A percentile compares a stretch with the other conserved stretches of the same genome.
Conservation (phyloP, 1,140 invertebrate species). For the Drosophila insularis region DNA sequence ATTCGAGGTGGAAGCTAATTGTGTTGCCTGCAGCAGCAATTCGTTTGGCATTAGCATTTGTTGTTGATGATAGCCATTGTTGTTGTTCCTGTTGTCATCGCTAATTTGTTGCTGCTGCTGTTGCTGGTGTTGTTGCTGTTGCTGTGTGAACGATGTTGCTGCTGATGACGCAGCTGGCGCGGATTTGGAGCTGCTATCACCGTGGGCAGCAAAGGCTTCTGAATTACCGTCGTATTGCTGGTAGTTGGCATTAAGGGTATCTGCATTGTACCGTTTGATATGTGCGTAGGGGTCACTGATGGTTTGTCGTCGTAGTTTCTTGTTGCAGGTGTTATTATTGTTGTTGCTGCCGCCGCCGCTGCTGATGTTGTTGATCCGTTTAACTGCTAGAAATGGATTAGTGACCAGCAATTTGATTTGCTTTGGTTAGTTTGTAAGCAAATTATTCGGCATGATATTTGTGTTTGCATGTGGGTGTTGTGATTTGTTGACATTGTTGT, state of each 20-base stretch:
- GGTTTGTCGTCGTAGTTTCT: slow-evolving; percentile 73
- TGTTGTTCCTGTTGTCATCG: slow-evolving; percentile 16
- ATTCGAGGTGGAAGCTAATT: slow-evolving; percentile 27
- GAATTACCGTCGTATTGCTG: slow-evolving; percentile 24
- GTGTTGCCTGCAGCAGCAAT: slow-evolving; percentile 49
- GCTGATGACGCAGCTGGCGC: slow-evolving; percentile 47
- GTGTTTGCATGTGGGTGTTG: slow-evolving; percentile 19
- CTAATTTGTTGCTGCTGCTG: slow-evolving; percentile 43
- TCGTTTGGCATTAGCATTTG: slow-evolving; percentile 68
- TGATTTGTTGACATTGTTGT: slow-evolving; percentile 31
- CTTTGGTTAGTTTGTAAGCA: slow-evolving; percentile 53
- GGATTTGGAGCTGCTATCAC: slow-evolving; percentile 43
- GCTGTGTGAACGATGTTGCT: slow-evolving; percentile 36
- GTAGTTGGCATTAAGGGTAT: slow-evolving; percentile 44
- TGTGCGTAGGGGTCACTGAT: slow-evolving; percentile 75
- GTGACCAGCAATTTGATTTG: slow-evolving; percentile 51
- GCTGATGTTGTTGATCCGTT: slow-evolving; percentile 39
- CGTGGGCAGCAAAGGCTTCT: slow-evolving; percentile 35
- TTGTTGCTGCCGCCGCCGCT: slow-evolving; percentile 1
- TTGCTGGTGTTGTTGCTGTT: slow-evolving; percentile 3
- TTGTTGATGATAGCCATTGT: slow-evolving; percentile 58
- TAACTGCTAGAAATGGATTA: slow-evolving; percentile 79
- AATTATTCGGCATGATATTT: slow-evolving; percentile 32
- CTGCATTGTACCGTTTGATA: slow-evolving; percentile 59
- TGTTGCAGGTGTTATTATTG: slow-evolving; percentile 36